These are phyloP conservation scores for Bombus cullumanus DNA, from an alignment of 1,140 invertebrate species.

Conservation along the genomic window DNA sequence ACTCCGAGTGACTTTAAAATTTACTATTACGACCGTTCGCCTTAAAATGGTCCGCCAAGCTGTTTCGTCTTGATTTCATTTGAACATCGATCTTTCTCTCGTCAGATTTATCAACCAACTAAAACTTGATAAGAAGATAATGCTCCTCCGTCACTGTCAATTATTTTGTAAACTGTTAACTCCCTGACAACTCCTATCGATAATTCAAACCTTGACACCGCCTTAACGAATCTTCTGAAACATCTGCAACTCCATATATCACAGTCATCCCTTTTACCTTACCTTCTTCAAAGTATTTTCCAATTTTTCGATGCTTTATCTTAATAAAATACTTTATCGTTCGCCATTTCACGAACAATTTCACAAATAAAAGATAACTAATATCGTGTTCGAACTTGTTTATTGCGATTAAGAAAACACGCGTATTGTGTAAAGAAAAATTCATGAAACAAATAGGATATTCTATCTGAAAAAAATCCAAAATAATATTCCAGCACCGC, in stretches of 20 bases:
- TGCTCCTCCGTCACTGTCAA: background rate
- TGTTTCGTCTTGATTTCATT: slow-evolving; percentile 11
- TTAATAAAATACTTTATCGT: too few relatives aligned
- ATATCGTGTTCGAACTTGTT: too few relatives aligned
- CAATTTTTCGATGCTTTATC: background rate
- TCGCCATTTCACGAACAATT: too few relatives aligned
- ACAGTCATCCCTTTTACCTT: background rate
- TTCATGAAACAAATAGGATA: too few relatives aligned
- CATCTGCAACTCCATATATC: background rate
- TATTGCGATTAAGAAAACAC: too few relatives aligned
- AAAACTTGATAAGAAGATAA: background rate
- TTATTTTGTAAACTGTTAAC: background rate
- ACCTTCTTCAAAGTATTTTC: background rate
- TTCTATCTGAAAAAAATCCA: too few relatives aligned
- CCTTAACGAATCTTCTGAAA: background rate
- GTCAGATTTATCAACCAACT: background rate
- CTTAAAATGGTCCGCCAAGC: slow-evolving; percentile 34
- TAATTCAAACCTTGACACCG: background rate
- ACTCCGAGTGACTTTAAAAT: slow-evolving; percentile 37
- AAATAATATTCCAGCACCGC: too few relatives aligned
- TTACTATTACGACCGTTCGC: slow-evolving; percentile 20
- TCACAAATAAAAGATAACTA: too few relatives aligned
- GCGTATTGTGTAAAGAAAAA: too few relatives aligned
- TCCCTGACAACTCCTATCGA: background rate
- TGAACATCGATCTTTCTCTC: slow-evolving; percentile 12